These are phyloP conservation scores for Mnemiopsis leidyi DNA, from an alignment of 37 sponge, comb jelly and placozoan species.

Conservation along the genomic window DNA sequence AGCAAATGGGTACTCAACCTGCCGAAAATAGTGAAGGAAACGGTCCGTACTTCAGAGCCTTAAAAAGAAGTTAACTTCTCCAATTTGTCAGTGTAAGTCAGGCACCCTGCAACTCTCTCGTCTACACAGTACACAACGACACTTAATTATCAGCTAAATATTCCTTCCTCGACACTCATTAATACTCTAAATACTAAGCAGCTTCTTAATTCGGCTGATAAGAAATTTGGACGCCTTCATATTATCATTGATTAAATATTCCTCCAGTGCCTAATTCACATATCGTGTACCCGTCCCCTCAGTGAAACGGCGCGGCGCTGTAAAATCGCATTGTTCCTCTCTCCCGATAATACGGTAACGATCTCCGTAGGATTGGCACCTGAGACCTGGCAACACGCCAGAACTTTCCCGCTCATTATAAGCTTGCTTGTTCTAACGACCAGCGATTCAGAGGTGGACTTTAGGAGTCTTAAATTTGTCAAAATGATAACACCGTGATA, in stretches of 20 bases:
- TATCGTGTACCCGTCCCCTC: no score
- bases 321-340: no score
- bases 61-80: no score
- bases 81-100: no score
- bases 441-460: not conserved
- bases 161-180: not conserved
- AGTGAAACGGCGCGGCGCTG: no score
- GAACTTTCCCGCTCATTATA: not conserved
- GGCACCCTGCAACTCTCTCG: no score
- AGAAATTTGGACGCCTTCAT: not conserved
- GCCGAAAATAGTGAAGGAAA: no score
- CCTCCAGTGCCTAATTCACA: not conserved
- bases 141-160: no score
- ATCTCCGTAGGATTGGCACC: not conserved
- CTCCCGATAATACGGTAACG: not conserved
- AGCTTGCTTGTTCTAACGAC: not conserved
- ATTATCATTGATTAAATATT: not conserved
- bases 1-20: no score
- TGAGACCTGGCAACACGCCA: not conserved
- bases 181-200: not conserved
- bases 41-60: no score
- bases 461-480: not conserved
- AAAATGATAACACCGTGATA: not conserved
- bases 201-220: not conserved
- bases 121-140: no score